Conservation (phyloP, 2,888 invertebrate genomes). For the Micoletzkya japonica region DNA sequence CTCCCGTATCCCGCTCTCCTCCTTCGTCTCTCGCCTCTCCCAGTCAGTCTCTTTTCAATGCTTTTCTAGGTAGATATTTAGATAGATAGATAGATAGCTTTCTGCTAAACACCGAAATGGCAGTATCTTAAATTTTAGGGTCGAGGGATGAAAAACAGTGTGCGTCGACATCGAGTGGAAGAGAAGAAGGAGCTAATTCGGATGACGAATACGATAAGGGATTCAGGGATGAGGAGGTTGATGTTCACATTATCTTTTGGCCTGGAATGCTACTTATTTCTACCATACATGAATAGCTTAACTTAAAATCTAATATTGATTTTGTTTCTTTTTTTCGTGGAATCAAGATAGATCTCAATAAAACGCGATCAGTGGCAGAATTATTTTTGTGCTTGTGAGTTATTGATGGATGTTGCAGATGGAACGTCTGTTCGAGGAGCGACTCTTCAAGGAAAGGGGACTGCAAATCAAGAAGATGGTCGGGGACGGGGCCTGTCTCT, state of each 20-base stretch:
- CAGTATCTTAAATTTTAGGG: background rate
- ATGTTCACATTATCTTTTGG: background rate
- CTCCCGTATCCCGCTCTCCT: background rate
- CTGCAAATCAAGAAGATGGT: conserved; percentile 80
- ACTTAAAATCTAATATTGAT: background rate
- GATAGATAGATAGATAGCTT: background rate
- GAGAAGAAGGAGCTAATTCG: conserved; percentile 30
- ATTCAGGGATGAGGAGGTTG: conserved; percentile 41
- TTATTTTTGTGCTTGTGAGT: background rate
- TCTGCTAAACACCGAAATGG: background rate
- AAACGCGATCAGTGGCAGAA: background rate
- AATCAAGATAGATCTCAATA: background rate
- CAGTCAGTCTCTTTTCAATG: background rate
- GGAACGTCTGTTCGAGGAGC: conserved; percentile 75
- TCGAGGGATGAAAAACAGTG: background rate
- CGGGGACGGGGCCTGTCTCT: conserved; percentile 86
- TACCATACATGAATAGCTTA: background rate
- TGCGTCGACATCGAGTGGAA: background rate
- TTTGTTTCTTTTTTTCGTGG: background rate
- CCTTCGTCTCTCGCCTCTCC: background rate
- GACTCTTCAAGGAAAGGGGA: conserved; percentile 75
- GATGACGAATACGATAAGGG: conserved; percentile 45
- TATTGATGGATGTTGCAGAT: conserved; percentile 66
- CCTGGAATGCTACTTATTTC: background rate
- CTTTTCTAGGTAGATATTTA: background rate